Base-by-base conservation (phyloP, 1,140 invertebrate genomes). In the Musca domestica region DNA sequence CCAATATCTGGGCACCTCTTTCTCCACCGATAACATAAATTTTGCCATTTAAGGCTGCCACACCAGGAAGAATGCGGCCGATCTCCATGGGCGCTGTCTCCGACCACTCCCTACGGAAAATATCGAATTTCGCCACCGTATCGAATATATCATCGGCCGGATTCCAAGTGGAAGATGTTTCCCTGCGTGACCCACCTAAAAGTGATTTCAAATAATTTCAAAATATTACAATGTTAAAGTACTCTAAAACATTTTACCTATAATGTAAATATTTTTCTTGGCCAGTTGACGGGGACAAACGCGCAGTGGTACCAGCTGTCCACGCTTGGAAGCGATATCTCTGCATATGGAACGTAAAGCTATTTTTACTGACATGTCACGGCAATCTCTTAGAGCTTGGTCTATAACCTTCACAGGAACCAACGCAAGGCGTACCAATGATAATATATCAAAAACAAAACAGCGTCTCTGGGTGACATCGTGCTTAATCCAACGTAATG, bases 21-120 rank as follows among this genome's bases (percentile, higher is more conserved):
- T 96, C 95, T 0, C 95, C 95, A 56, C 95, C 95, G 30, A 96
- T 90, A 7, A 95, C 95, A 78, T 95, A 98, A 68, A 98, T 93
- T 72, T 92, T 88, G 12, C 92, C 93, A 75, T 95, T 91, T 47
- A 97, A 80, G n/a, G 91, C 86, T 2, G 94, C 92, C 7, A 96
- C 92, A 41, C 94, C 95, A 1, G 95, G 95, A 69, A 96, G 84
- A 76, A 96, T 95, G 71, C 95, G 85, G 0, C 93, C 92, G 71
- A 95, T 91, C 54, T 88, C 87, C 89, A 98, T 96, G 3, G 93
- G 87, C 10, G 90, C 86, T 3, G 91, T 88, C 76, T 90, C 87
- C 66, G 88, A 88, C 93, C 93, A 95, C 83, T 90, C 87, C 64
- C 95, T 94, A 58, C 77, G 81, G 71, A 75, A 81, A 70, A 91